These are phyloP conservation scores for Argyresthia albistria DNA, from an alignment of 2,888 invertebrate genomes.

Conservation along the genomic window DNA sequence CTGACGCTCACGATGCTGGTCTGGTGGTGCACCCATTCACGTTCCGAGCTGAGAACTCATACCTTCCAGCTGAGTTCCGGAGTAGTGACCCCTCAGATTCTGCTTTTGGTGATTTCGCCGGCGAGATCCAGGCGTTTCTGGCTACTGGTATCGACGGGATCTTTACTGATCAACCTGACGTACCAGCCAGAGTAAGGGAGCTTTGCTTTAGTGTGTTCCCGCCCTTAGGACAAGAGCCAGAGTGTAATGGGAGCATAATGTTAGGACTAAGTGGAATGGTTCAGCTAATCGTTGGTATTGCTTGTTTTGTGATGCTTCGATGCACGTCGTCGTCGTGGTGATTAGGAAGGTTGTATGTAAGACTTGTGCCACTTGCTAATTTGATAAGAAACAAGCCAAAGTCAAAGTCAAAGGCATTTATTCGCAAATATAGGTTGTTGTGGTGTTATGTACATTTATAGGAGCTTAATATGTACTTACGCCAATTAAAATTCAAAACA, in stretches of 20 bases:
- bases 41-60: conserved; percentile 50
- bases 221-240: neutral
- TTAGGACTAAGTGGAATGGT: neutral
- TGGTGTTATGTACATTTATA: too few species aligned
- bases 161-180: conserved; percentile 54
- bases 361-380: too few species aligned
- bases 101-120: conserved; percentile 38
- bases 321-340: too few species aligned
- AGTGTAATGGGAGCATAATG: neutral
- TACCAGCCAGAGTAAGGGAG: conserved; percentile 32
- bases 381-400: too few species aligned
- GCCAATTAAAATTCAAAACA: too few species aligned
- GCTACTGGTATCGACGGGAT: conserved; percentile 53
- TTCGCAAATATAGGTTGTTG: too few species aligned
- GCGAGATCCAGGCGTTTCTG: conserved; percentile 40
- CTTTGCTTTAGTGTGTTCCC: conserved; percentile 16
- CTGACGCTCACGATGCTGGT: conserved; percentile 45
- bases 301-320: neutral
- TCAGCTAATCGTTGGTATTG: neutral
- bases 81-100: conserved; percentile 25
- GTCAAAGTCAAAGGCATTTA: too few species aligned
- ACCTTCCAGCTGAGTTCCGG: conserved; percentile 42
- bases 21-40: conserved; percentile 59
- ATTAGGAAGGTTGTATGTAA: too few species aligned
- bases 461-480: too few species aligned